These are phyloP conservation scores for Pollenia angustigena DNA, from an alignment of 2,888 invertebrate species.

Conservation along the genomic window DNA sequence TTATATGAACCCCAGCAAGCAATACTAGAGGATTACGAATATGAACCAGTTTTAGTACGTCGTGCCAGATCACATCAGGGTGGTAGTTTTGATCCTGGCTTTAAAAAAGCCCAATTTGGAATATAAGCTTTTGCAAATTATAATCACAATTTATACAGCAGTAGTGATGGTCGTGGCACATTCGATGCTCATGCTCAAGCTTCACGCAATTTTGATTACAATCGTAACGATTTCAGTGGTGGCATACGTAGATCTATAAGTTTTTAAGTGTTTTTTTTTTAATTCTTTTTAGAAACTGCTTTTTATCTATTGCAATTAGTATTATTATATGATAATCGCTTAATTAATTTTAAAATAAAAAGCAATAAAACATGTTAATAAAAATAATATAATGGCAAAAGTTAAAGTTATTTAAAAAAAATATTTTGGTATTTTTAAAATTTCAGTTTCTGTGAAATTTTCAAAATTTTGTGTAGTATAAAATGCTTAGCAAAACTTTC, in stretches of 20 bases:
- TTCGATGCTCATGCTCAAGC: constrained; percentile 66
- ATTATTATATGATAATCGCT: too few relatives aligned
- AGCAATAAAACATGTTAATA: too few relatives aligned
- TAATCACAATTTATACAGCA: constrained; percentile 59
- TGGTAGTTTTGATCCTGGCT: constrained; percentile 21
- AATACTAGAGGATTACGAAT: background rate
- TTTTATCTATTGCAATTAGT: too few relatives aligned
- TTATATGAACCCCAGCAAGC: background rate
- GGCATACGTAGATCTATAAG: constrained; percentile 39
- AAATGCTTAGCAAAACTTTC: too few relatives aligned
- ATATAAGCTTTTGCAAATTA: background rate
- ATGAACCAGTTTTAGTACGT: background rate
- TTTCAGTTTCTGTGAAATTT: too few relatives aligned
- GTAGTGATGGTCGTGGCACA: constrained; percentile 13
- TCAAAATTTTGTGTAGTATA: too few relatives aligned
- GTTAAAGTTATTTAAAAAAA: too few relatives aligned
- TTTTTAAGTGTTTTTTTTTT: constrained; percentile 33
- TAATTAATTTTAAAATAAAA: too few relatives aligned
- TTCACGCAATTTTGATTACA: constrained; percentile 43
- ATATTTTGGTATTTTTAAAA: too few relatives aligned
- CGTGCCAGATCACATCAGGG: constrained; percentile 37
- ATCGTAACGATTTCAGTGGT: constrained; percentile 52
- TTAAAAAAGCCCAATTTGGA: too few relatives aligned
- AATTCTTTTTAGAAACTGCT: background rate
- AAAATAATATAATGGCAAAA: too few relatives aligned